Evolutionary conservation across 2,797 vertebrate species (phyloP).

Genomic region (Champsocephalus esox): DNA sequence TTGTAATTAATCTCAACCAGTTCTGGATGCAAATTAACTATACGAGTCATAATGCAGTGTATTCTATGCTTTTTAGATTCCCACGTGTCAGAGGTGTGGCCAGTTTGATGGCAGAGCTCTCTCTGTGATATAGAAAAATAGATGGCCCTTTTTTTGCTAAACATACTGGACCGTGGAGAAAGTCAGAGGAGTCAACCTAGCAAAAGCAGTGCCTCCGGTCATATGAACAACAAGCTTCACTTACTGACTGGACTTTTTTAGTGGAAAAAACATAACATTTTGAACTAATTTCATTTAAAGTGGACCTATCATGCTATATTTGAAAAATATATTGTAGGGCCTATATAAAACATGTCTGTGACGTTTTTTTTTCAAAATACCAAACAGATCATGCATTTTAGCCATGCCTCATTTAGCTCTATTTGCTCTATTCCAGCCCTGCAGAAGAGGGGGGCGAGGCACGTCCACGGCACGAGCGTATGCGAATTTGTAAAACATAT

Average conservation of each 20-base stretch:
- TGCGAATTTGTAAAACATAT: too few species aligned
- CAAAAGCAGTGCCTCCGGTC: constrained; percentile 29
- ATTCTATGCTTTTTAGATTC: constrained; percentile 9
- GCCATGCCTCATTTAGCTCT: too few species aligned
- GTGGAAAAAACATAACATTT: constrained; percentile 26
- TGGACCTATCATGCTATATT: too few species aligned
- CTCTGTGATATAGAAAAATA: constrained; percentile 27
- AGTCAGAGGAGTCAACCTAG: constrained; percentile 16
- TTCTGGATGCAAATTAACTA: too few species aligned
- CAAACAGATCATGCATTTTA: too few species aligned
- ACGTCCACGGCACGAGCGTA: too few species aligned
- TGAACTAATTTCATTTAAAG: constrained; percentile 17
- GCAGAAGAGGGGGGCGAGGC: too few species aligned
- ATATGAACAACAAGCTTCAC: constrained; percentile 21
- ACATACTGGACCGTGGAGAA: constrained; percentile 19
- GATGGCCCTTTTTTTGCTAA: constrained; percentile 18
- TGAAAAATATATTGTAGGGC: too few species aligned
- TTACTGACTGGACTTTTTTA: constrained; percentile 16
- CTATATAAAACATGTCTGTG: too few species aligned
- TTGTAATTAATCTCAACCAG: too few species aligned
- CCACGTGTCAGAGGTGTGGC: neutral
- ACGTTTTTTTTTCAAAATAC: too few species aligned
- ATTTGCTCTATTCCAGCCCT: too few species aligned
- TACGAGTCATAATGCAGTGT: neutral
- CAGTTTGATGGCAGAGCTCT: constrained; percentile 16